Percentiles rank a stretch among this genome's conserved stretches.
phyloP scores from a whole-genome alignment of 2,888 invertebrate species.

The Nemotelus pantherinus region DNA sequence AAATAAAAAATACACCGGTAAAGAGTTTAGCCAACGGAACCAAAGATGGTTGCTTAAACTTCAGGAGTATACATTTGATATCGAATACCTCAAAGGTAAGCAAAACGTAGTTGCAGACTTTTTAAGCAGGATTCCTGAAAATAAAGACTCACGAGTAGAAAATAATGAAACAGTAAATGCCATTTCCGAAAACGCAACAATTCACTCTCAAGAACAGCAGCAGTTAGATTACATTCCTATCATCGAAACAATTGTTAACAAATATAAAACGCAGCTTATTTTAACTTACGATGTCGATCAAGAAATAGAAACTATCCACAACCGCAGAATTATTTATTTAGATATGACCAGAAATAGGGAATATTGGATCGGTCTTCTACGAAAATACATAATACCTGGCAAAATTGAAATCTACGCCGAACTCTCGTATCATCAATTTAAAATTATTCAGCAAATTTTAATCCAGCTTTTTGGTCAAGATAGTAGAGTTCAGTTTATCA shows the following conservation, averaged over 20 bases:
- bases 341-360: slow-evolving; percentile 28
- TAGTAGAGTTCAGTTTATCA: slow-evolving; percentile 40
- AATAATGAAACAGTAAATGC: too few species aligned
- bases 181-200: too few species aligned
- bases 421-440: slow-evolving; percentile 25
- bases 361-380: slow-evolving; percentile 24
- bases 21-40: too few species aligned
- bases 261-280: too few species aligned
- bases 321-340: slow-evolving; percentile 37
- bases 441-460: slow-evolving; percentile 40
- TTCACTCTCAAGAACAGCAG: too few species aligned
- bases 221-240: too few species aligned
- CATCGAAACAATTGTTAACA: too few species aligned
- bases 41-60: too few species aligned
- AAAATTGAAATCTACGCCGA: slow-evolving; percentile 36
- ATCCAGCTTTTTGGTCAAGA: slow-evolving; percentile 24
- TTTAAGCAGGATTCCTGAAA: slow-evolving; percentile 1
- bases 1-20: too few species aligned
- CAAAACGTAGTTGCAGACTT: background rate
- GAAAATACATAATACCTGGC: slow-evolving; percentile 35
- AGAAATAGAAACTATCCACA: slow-evolving; percentile 33
- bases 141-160: too few species aligned
- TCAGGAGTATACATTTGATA: too few species aligned
- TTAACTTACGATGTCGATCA: slow-evolving; percentile 32
- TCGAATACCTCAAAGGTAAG: too few species aligned